These are phyloP conservation scores for Athetis lepigone DNA, from an alignment of 2,888 invertebrate species.

Conservation along the genomic window DNA sequence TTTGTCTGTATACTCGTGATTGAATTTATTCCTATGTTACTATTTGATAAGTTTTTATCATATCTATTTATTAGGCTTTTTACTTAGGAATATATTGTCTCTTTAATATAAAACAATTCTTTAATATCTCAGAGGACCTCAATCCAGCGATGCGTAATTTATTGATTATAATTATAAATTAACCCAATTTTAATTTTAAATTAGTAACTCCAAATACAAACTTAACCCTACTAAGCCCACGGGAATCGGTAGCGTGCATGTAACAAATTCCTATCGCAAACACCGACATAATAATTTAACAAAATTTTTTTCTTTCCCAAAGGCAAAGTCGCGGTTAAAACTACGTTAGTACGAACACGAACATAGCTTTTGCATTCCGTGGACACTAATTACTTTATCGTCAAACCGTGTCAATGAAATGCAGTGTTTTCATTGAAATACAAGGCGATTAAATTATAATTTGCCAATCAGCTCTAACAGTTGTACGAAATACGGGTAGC, in stretches of 20 bases:
- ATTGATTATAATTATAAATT: conserved; percentile 36
- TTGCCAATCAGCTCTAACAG: conserved; percentile 76
- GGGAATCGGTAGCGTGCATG: conserved; percentile 46
- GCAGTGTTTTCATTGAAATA: conserved; percentile 67
- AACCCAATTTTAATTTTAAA: conserved; percentile 43
- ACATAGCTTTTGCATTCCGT: conserved; percentile 30
- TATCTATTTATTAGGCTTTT: not conserved
- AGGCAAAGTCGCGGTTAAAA: conserved; percentile 31
- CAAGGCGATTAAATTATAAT: conserved; percentile 76
- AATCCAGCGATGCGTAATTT: conserved; percentile 9
- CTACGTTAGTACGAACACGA: conserved; percentile 38
- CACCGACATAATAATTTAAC: conserved; percentile 38
- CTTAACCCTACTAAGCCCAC: conserved; percentile 21
- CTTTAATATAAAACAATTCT: not conserved
- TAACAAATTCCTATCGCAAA: conserved; percentile 43
- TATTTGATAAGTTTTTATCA: not conserved
- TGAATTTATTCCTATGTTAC: not conserved
- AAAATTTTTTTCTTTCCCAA: conserved; percentile 41
- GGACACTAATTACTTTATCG: conserved; percentile 52
- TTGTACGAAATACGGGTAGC: conserved; percentile 71
- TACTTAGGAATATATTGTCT: not conserved
- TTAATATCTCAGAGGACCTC: not conserved
- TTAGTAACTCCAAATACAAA: conserved; percentile 19
- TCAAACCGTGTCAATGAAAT: conserved; percentile 52
- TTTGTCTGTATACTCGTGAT: conserved; percentile 17